Evolutionary conservation across 2,797 vertebrate species (phyloP).

Genomic region (Phataginus tetradactyla): DNA sequence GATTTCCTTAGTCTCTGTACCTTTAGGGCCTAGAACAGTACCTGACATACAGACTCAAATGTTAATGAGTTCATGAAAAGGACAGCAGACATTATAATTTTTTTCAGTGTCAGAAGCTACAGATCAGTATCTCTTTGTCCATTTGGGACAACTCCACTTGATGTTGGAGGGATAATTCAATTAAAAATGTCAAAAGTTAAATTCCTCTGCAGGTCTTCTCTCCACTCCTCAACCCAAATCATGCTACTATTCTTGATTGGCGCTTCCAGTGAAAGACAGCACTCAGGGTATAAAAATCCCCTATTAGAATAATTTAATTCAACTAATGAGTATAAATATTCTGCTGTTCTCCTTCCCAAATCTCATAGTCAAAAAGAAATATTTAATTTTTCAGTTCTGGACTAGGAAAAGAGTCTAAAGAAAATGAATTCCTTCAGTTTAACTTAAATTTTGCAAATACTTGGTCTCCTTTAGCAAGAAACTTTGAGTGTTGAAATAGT

Average conservation of each 20-base stretch:
- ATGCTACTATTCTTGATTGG: neutral
- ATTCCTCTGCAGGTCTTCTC: conserved; percentile 49
- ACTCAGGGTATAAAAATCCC: rapidly evolving
- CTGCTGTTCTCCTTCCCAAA: neutral
- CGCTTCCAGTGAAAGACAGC: neutral
- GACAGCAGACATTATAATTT: neutral
- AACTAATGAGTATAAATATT: neutral
- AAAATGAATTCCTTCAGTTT: neutral
- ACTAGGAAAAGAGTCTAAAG: neutral
- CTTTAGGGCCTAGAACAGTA: neutral
- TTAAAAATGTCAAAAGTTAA: conserved; percentile 58
- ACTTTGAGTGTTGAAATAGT: neutral
- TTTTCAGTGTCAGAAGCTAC: neutral
- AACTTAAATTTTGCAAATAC: neutral
- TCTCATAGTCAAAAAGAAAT: neutral
- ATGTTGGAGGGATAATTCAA: neutral
- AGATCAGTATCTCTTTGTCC: neutral
- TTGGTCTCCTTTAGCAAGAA: neutral
- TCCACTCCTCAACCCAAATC: neutral
- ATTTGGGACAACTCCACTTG: neutral
- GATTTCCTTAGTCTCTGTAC: neutral
- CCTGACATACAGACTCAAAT: neutral
- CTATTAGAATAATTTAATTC: neutral
- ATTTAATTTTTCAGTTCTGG: neutral
- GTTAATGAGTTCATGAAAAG: neutral